Conservation (phyloP, 92 coral and sea anemone species). For the Pocillopora grandis region DNA sequence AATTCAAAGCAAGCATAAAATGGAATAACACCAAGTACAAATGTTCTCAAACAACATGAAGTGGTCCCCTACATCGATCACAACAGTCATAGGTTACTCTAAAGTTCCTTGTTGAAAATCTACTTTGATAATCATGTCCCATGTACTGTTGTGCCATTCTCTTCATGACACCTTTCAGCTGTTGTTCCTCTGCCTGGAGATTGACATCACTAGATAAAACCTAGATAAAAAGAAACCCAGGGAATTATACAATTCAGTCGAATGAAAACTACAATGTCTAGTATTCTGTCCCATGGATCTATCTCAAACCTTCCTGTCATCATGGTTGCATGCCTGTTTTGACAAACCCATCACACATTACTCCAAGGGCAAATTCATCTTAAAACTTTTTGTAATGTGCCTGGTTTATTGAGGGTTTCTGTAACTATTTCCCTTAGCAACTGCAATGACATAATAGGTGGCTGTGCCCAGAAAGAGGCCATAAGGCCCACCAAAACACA, state of each 20-base stretch:
- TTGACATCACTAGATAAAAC: conserved; percentile 67
- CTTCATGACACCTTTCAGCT: conserved; percentile 66
- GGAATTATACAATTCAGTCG: neutral
- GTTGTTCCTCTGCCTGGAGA: conserved; percentile 67
- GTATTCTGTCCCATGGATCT: neutral
- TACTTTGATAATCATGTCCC: conserved; percentile 89
- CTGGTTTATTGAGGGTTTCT: no score
- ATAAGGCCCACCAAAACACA: no score
- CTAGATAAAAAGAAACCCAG: conserved; percentile 18
- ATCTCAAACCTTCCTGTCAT: no score
- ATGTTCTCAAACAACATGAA: conserved; percentile 50
- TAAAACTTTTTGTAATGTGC: no score
- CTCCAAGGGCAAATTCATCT: no score
- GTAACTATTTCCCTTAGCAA: no score
- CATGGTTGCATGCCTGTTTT: no score
- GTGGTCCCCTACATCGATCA: conserved; percentile 87
- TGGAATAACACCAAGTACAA: no score
- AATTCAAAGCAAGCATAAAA: no score
- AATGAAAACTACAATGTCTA: neutral
- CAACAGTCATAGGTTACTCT: conserved; percentile 96
- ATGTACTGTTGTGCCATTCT: conserved; percentile 92
- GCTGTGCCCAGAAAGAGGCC: no score
- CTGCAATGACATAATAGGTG: no score
- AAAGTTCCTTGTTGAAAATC: conserved; percentile 88
- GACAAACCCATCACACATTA: no score